Evolutionary conservation across 2,888 invertebrate species (phyloP), one percentile per base, ranked within the genome.

Genomic region (Unio pictorum): DNA sequence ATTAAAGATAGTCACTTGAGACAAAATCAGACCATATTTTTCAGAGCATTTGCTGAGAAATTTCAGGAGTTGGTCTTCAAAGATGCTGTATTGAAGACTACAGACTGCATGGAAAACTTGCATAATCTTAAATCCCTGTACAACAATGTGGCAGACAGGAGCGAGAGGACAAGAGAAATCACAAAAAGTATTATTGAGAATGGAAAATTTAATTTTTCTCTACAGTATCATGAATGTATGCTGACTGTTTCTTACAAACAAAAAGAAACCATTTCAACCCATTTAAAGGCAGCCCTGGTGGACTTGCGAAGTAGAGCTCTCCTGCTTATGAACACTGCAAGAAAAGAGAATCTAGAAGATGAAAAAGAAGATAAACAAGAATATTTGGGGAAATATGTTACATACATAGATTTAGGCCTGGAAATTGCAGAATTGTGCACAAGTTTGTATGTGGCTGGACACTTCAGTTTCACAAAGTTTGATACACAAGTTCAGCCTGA

Each of bases 131-230:
- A 73, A 60, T 73, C 78, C 2, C 58, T 81, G 20, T 81, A 80
- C 66, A 74, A 76, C n/a, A 74, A 76, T 64, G 82, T 81, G 18
- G 81, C 81, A 58, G 78, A 81, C 60, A 72, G 79, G 69, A 78
- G 78, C 20, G 79, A 80, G 63, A 72, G 74, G 30, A 81, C 81
- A 17, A 76, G 72, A 64, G 78, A 81, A 58, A 71, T 74, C 15
- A 74, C 78, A 61, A 65, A 68, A 34, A 76, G 66, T 45, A 77
- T 81, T 54, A 26, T 78, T 17, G 55, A 62, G 4, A 71, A 61
- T 4, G 81, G 81, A 15, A 69, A 68, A 17, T 80, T 80, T 28
- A 23, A 30, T 28, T 76, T 77, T 28, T 26, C 15, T 15, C 34
- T 81, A 3, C 18, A 69, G 1, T 5, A 30, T 30, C 30, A 30